Evolutionary conservation across 1,140 invertebrate genomes (phyloP).

Genomic region (Drosophila orena): DNA sequence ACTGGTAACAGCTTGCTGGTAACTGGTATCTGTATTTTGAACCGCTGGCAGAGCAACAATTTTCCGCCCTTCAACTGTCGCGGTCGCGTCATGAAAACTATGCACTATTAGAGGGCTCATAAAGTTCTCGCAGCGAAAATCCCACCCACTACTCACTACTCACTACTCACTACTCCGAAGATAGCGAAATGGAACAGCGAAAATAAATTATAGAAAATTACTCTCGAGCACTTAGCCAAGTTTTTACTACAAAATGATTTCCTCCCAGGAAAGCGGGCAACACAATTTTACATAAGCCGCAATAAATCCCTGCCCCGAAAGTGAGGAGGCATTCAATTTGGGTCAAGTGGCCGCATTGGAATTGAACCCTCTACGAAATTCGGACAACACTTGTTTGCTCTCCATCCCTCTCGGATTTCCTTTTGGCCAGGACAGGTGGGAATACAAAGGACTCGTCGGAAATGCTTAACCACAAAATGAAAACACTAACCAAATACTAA

Average conservation of each 20-base stretch:
- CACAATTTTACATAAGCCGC: conserved; percentile 8
- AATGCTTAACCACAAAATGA: conserved; percentile 33
- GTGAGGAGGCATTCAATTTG: conserved; percentile 46
- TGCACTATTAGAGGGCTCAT: conserved; percentile 41
- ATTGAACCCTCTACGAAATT: conserved; percentile 41
- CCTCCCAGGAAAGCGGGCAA: neutral
- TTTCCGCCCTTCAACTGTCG: conserved; percentile 43
- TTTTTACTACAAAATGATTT: conserved; percentile 17
- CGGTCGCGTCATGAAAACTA: conserved; percentile 24
- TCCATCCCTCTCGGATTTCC: conserved; percentile 16
- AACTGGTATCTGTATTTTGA: conserved; percentile 25
- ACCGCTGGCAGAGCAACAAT: conserved; percentile 70
- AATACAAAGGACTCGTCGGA: conserved; percentile 44
- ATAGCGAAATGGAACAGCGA: neutral
- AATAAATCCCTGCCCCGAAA: conserved; percentile 39
- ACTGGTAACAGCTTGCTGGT: no score
- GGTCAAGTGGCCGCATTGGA: conserved; percentile 66
- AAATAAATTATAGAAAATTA: conserved; percentile 44
- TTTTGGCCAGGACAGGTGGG: conserved; percentile 2
- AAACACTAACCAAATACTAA: neutral
- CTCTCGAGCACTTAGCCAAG: conserved; percentile 13
- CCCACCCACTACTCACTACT: neutral
- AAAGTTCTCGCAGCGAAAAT: conserved; percentile 20
- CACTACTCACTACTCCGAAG: neutral
- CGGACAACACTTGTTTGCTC: conserved; percentile 32